Percentiles rank a stretch among this genome's conserved stretches.
phyloP scores from a whole-genome alignment of 2,888 invertebrate genomes.

The Sabellastarte sp. region DNA sequence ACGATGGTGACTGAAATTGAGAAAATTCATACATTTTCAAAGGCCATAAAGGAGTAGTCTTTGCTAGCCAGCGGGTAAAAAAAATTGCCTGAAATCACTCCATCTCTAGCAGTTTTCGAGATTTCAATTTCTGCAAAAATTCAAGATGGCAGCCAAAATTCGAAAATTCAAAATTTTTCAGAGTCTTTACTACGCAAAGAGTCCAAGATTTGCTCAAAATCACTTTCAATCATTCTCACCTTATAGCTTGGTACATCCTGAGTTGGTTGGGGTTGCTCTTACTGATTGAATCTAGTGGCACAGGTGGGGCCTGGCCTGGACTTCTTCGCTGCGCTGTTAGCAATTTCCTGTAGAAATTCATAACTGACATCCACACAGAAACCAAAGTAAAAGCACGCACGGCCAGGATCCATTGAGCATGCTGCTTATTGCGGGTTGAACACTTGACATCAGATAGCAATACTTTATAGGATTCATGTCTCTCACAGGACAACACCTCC shows the following conservation, averaged over 20 bases:
- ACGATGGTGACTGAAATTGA: too few species aligned
- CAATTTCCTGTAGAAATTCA: constrained; percentile 47
- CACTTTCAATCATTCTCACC: constrained; percentile 25
- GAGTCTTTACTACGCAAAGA: too few species aligned
- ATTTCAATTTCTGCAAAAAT: too few species aligned
- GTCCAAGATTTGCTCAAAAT: too few species aligned
- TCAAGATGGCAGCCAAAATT: too few species aligned
- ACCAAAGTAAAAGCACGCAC: constrained; percentile 52
- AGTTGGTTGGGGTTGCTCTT: constrained; percentile 31
- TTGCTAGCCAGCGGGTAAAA: too few species aligned
- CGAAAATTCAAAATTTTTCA: too few species aligned
- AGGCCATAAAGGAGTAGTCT: too few species aligned
- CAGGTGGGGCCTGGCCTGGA: constrained; percentile 3
- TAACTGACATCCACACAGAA: constrained; percentile 52
- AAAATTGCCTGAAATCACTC: too few species aligned
- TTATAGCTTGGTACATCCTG: constrained; percentile 45
- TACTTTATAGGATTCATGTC: constrained; percentile 42
- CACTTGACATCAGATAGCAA: constrained; percentile 54
- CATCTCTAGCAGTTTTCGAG: too few species aligned
- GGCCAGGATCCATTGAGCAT: constrained; percentile 55
- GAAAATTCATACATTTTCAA: too few species aligned
- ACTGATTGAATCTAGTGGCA: neutral
- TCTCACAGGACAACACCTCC: constrained; percentile 49
- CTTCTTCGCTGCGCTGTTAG: neutral
- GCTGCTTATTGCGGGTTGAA: constrained; percentile 49